Base-by-base conservation (phyloP, 2,113 vertebrate species). In the Ailuropoda melanoleuca region DNA sequence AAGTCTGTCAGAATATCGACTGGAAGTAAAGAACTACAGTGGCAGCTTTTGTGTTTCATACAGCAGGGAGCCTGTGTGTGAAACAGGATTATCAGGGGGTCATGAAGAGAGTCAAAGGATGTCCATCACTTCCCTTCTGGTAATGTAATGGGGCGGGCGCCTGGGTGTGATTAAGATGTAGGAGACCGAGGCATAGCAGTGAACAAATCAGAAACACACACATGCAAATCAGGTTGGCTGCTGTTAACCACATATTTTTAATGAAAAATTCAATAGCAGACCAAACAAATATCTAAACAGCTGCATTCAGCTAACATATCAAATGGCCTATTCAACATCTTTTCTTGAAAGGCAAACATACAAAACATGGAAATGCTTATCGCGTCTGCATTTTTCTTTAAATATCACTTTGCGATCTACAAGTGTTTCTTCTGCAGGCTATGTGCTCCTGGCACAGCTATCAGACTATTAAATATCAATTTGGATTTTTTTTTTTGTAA, bases 21-120 rank as follows among this genome's bases (percentile, higher is more conserved):
- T 99, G 99, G 99, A 99, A 99, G 99, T 98, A 99, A 99, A 98
- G 99, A 99, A 99, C 99, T 99, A 99, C 99, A 99, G 99, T 99
- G 98, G 98, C 99, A 98, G 99, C 99, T 99, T 99, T 99, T 99
- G 99, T 99, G 99, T 98, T 99, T 98, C 98, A 98, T 99, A 98
- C 99, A 99, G 99, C 99, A 96, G 99, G 99, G 99, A 99, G 99
- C 98, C 99, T 99, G 99, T 99, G 99, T 99, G 99, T 99, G 99
- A 99, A 99, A 99, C 99, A 99, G 99, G 99, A 99, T 99, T 99
- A 99, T 99, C 99, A 99, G 99, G 99, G 99, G 99, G 99, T 99
- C 99, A 99, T 98, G 99, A 99, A 99, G 99, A 99, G 99, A 99
- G 99, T 99, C 99, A 99, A 99, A 99, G 99, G 99, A 99, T 99